These are phyloP conservation scores for Pararge aegeria DNA, from an alignment of 1,140 invertebrate genomes.

Conservation along the genomic window DNA sequence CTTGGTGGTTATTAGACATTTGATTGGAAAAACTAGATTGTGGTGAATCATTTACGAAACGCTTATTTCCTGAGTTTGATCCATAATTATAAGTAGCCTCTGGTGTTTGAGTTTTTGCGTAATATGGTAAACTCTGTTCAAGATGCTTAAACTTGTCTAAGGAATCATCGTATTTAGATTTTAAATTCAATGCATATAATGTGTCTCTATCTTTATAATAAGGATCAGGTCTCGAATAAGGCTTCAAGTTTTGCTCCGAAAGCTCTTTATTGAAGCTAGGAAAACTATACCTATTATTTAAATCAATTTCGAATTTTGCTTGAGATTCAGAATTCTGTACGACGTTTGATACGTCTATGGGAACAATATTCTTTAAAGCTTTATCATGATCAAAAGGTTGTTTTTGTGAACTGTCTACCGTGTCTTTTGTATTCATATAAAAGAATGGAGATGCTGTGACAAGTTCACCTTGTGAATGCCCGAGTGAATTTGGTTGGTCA, in stretches of 20 bases:
- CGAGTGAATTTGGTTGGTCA: constrained; percentile 39
- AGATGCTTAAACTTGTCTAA: constrained; percentile 47
- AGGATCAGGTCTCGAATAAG: constrained; percentile 51
- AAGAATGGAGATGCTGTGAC: constrained; percentile 61
- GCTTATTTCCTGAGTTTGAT: constrained; percentile 36
- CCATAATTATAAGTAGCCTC: constrained; percentile 41
- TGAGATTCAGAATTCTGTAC: constrained; percentile 55
- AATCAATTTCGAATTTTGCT: constrained; percentile 37
- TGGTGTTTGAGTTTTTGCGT: constrained; percentile 39
- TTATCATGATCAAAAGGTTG: constrained; percentile 73
- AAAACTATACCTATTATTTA: constrained; percentile 42
- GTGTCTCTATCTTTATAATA: constrained; percentile 69
- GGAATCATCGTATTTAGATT: constrained; percentile 53
- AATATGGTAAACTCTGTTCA: constrained; percentile 37
- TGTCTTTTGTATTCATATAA: constrained; percentile 48
- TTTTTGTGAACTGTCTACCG: constrained; percentile 49
- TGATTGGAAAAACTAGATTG: constrained; percentile 44
- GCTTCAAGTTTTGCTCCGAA: constrained; percentile 50
- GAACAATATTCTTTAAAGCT: constrained; percentile 74
- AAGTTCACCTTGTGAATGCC: constrained; percentile 52
- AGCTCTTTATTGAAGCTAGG: constrained; percentile 50
- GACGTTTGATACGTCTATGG: constrained; percentile 71
- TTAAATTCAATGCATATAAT: constrained; percentile 55
- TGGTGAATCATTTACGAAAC: constrained; percentile 29
- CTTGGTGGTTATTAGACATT: constrained; percentile 40